phyloP scores from a whole-genome alignment of 2,797 vertebrate species.

The Cheirogaleus major region DNA sequence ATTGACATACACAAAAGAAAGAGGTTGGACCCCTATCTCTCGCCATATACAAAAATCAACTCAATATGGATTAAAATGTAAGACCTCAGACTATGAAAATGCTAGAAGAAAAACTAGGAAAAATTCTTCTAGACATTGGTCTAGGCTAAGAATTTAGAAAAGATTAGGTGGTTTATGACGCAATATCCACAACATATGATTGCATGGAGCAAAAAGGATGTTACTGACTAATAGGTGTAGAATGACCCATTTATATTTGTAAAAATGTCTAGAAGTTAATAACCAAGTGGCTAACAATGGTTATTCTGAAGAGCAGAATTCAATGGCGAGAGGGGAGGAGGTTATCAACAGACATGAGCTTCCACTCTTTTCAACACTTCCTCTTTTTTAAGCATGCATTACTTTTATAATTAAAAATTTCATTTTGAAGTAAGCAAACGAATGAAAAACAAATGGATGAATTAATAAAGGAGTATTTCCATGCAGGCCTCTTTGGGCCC shows the following conservation, averaged over 20 bases:
- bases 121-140: not conserved
- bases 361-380: not conserved
- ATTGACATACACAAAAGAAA: too few relatives aligned
- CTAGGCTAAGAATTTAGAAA: not conserved
- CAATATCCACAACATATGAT: not conserved
- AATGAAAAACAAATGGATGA: not conserved
- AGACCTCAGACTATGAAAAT: not conserved
- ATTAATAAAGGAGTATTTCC: not conserved
- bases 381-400: not conserved
- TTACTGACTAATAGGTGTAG: not conserved
- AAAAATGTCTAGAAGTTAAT: not conserved
- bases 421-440: not conserved
- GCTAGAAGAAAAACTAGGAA: not conserved
- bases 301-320: not conserved
- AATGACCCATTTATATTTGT: not conserved
- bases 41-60: too few relatives aligned
- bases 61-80: too few relatives aligned
- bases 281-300: not conserved
- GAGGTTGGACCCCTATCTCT: too few relatives aligned
- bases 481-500: not conserved
- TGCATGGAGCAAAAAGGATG: not conserved
- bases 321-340: not conserved
- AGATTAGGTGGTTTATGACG: not conserved
- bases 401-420: slow-evolving; percentile 37
- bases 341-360: not conserved